Conservation (phyloP, 2,888 invertebrate genomes). For the Ischnus inquisitorius region DNA sequence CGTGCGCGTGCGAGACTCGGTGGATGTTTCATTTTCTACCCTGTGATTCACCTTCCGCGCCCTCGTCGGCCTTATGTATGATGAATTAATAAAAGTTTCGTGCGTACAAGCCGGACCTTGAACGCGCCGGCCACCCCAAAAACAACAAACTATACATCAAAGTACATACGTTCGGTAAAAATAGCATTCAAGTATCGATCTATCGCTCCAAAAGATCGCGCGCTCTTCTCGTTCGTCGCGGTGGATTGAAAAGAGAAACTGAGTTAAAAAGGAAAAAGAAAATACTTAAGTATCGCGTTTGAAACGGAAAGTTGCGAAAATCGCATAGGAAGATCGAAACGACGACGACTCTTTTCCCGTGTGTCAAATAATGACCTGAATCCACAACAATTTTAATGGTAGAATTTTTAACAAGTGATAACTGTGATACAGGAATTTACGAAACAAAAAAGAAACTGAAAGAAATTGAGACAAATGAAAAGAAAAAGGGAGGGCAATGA, state of each 20-base stretch:
- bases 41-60: conserved; percentile 41
- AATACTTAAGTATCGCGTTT: conserved; percentile 13
- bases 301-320: conserved; percentile 35
- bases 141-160: conserved; percentile 15
- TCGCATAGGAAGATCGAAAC: conserved; percentile 16
- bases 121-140: conserved; percentile 40
- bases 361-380: conserved; percentile 68
- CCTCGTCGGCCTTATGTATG: conserved; percentile 78
- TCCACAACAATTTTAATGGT: conserved; percentile 71
- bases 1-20: conserved; percentile 56
- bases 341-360: conserved; percentile 46
- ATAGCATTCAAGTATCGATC: conserved; percentile 13
- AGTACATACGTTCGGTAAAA: conserved; percentile 24
- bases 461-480: conserved; percentile 16
- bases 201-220: conserved; percentile 12
- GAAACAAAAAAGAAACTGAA: conserved; percentile 67
- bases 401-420: conserved; percentile 76
- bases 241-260: not conserved
- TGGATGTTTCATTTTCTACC: conserved; percentile 78
- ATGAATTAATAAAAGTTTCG: conserved; percentile 44
- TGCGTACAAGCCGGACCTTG: conserved; percentile 44
- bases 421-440: conserved; percentile 78
- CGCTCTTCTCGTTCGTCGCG: not conserved
- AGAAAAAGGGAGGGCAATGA: not conserved
- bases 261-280: not conserved